Base-by-base conservation (phyloP, 2,888 invertebrate genomes). In the Ophion costatus region DNA sequence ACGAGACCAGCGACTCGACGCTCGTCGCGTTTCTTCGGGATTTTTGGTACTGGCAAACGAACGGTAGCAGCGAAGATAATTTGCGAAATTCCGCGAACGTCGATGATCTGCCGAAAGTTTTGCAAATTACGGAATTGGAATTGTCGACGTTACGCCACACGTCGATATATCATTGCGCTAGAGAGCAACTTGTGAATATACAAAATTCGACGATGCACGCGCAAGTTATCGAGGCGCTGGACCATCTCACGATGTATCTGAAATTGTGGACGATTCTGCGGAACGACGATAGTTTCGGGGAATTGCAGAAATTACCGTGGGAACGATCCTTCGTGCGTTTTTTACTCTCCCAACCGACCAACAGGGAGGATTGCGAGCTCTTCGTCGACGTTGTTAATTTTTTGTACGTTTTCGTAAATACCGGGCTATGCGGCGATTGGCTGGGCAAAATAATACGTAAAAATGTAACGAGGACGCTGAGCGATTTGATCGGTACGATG, bases 181-280 rank as follows among this genome's bases (percentile, higher is more conserved):
- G 95, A 3, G 94, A 94, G 71, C 95, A 95, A 79, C 91, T 96
- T 67, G 93, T 95, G 56, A 94, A 94, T 33, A 94, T 97, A 76
- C 96, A 96, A 90, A 96, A 96, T 90, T 96, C 96, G 0, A 96
- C 95, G 0, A 94, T 95, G 0, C 96, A 96, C 89, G 92, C 92
- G 80, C 94, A 94, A 85, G 96, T 96, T 4, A 93, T 93, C 22
- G 95, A 95, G 57, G 94, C 95, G 0, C 91, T 96, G 11, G 94
- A 95, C 88, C 93, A 94, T 80, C 92, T 96, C 56, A 95, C 95
- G 73, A 95, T 95, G 96, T 95, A 95, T 88, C 91, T 94, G 24
- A 93, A 90, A 90, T 94, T 90, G 83, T 95, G 89, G 88, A 94
- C 86, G 88, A 92, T 84, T 87, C 90, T 85, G 90, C 94, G 86